Evolutionary conservation across 1,140 invertebrate genomes (phyloP), one percentile per base, ranked within the genome.

Genomic region (Lucilia sericata): DNA sequence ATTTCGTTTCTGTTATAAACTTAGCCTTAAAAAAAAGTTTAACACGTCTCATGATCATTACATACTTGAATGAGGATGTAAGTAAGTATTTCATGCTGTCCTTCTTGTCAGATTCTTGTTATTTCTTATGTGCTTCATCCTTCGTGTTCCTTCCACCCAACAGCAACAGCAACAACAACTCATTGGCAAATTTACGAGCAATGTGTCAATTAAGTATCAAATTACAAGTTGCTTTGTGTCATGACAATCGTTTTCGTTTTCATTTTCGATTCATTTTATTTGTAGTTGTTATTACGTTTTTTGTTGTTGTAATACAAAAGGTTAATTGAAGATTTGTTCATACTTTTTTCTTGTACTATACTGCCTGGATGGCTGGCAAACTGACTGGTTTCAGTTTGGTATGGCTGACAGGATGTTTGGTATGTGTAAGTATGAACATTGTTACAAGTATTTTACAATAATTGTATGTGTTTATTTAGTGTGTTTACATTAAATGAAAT

Each of bases 131-230:
- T 65, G 17, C 14, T 65, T 65, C 55, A 17, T 60, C 55, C 55
- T 60, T n/a, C 19, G 5, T 21, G 5, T 21, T 70, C n/a, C 65
- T 8, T 21, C 21, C 19, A 70, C 8, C 65, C 65, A 60, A 17
- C 55, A 30, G 3, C 25, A 30, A 70, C n/a, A n/a, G n/a, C n/a
- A n/a, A n/a, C n/a, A n/a, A n/a, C n/a, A n/a, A 70, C n/a, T 70
- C 65, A 70, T 70, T 70, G 65, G 88, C 89, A 88, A 88, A 89
- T 90, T 90, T 90, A 90, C 88, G 89, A 90, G 89, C 87, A 87
- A 88, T 88, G 89, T 88, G 89, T 90, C 89, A 90, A 90, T 90
- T 90, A 90, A 90, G 89, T 90, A 90, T 90, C 89, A 89, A 90
- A 90, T 90, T 90, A 90, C 89, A 90, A 89, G 87, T 90, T 90